A percentile compares a stretch with the other conserved stretches of the same genome.
Evolutionary conservation across 2,888 invertebrate genomes (phyloP).

Genomic region (Blomia tropicalis): DNA sequence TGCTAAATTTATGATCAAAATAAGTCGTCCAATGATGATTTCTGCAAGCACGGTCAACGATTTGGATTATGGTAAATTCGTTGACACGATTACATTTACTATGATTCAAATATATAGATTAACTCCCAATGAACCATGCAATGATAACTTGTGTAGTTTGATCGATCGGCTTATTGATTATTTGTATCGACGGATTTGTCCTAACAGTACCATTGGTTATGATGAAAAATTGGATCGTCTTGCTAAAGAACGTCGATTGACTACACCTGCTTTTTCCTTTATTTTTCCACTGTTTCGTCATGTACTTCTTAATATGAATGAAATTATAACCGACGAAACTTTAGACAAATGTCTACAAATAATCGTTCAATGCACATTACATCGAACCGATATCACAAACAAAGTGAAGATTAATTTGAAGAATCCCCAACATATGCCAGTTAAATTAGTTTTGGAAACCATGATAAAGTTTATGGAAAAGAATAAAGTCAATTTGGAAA

Average conservation of each 20-base stretch:
- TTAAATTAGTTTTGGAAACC: conserved; percentile 60
- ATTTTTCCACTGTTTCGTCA: conserved; percentile 55
- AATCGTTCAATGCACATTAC: conserved; percentile 49
- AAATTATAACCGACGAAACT: conserved; percentile 29
- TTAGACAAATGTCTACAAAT: conserved; percentile 34
- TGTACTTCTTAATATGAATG: conserved; percentile 30
- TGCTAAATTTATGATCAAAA: conserved; percentile 42
- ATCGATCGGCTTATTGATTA: conserved; percentile 48
- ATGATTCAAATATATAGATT: conserved; percentile 60
- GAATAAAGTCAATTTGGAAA: conserved; percentile 37
- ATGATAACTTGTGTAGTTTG: conserved; percentile 48
- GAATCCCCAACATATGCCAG: conserved; percentile 61
- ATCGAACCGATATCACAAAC: conserved; percentile 43
- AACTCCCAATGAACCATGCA: conserved; percentile 59
- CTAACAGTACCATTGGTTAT: conserved; percentile 24
- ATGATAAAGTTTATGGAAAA: conserved; percentile 56
- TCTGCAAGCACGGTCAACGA: neutral
- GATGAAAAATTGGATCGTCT: conserved; percentile 27
- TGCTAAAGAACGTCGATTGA: conserved; percentile 36
- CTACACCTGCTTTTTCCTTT: conserved; percentile 64
- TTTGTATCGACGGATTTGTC: conserved; percentile 42
- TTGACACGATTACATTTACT: conserved; percentile 50
- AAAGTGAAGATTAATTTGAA: conserved; percentile 36
- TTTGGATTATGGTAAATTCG: conserved; percentile 31
- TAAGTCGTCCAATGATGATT: conserved; percentile 12